Conservation (phyloP, 2,113 vertebrate species). For the Sorex araneus region DNA sequence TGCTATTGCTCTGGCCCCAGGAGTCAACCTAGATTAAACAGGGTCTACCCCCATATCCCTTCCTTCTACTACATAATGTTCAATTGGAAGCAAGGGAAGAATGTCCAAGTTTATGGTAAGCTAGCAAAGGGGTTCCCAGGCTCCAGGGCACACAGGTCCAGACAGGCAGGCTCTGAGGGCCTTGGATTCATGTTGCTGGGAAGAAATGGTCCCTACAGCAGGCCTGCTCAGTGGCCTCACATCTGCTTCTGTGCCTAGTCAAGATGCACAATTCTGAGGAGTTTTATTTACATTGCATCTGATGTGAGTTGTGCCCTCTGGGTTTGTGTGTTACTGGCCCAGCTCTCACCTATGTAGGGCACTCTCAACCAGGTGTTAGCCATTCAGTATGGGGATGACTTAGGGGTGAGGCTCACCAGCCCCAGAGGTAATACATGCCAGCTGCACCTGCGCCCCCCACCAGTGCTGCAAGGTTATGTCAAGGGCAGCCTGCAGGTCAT, state of each 20-base stretch:
- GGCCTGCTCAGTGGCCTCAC: not conserved
- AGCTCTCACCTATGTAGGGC: not conserved
- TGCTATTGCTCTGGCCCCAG: too few species aligned
- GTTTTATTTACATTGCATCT: not conserved
- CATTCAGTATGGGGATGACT: not conserved
- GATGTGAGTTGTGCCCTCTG: not conserved
- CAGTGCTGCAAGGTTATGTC: constrained; percentile 16
- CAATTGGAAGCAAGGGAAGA: not conserved
- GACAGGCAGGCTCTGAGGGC: not conserved
- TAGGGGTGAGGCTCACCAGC: constrained; percentile 51
- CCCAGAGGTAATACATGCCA: constrained; percentile 63
- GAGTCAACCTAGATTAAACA: not conserved
- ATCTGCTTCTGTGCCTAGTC: not conserved
- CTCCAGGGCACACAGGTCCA: not conserved
- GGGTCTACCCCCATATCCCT: not conserved
- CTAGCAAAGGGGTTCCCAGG: not conserved
- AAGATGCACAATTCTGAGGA: not conserved
- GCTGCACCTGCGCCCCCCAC: constrained; percentile 59
- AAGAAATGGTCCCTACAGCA: not conserved
- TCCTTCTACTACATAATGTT: not conserved
- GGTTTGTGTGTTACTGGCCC: not conserved
- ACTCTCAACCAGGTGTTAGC: constrained; percentile 16
- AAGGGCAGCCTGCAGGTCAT: constrained; percentile 73
- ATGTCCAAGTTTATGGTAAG: not conserved
- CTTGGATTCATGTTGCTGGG: not conserved